These are phyloP conservation scores for Malurus alboscapulatus DNA, from an alignment of 2,113 vertebrate species.

Conservation along the genomic window DNA sequence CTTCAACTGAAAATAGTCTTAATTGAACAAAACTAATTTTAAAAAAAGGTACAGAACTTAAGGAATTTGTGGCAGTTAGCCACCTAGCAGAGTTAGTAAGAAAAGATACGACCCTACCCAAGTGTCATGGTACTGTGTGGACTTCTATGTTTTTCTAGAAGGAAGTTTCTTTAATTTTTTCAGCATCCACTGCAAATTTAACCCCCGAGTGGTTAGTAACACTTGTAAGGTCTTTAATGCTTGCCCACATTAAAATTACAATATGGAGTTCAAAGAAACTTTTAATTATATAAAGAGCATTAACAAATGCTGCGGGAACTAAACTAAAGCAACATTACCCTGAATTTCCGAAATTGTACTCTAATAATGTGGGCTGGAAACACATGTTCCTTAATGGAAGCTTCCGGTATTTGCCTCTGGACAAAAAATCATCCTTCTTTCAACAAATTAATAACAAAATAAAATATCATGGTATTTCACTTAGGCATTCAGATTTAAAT, in stretches of 20 bases:
- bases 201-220: not conserved
- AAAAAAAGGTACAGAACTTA: not conserved
- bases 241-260: not conserved
- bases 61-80: not conserved
- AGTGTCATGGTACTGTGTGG: not conserved
- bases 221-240: not conserved
- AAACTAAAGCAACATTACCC: not conserved
- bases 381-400: not conserved
- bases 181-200: not conserved
- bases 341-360: not conserved
- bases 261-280: not conserved
- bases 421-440: not conserved
- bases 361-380: not conserved
- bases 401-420: not conserved
- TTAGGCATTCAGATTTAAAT: not conserved
- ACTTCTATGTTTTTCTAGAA: not conserved
- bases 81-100: not conserved
- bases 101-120: not conserved
- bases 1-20: not conserved
- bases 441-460: not conserved
- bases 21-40: not conserved
- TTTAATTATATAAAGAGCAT: not conserved
- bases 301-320: not conserved
- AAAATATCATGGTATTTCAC: not conserved
- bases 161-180: not conserved